These are phyloP conservation scores for Heliconius ismenius DNA, from an alignment of 2,888 invertebrate genomes.

Conservation along the genomic window DNA sequence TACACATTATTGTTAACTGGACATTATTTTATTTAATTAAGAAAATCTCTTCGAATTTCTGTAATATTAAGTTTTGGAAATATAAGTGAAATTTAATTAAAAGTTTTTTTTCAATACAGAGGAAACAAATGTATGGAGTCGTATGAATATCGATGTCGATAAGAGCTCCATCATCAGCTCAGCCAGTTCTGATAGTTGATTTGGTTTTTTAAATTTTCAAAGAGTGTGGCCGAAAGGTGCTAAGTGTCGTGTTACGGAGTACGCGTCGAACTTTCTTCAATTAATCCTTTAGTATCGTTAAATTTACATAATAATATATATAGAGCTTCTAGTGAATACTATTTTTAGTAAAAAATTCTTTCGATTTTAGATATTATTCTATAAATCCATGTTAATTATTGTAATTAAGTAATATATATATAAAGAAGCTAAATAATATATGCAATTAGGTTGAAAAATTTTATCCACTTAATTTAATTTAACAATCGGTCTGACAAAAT, in stretches of 20 bases:
- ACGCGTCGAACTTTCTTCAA: neutral
- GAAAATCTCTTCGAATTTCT: neutral
- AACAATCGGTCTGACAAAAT: constrained; percentile 10
- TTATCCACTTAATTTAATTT: constrained; percentile 1
- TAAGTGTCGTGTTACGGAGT: neutral
- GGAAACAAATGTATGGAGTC: constrained; percentile 13
- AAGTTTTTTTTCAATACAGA: neutral
- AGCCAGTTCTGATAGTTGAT: constrained; percentile 1
- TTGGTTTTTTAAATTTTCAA: constrained; percentile 17
- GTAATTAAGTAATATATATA: neutral
- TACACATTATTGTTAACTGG: neutral
- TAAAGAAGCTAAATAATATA: neutral
- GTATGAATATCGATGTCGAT: constrained; percentile 14
- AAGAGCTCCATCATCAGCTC: constrained; percentile 2
- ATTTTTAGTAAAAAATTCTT: neutral
- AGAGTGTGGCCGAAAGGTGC: constrained; percentile 16
- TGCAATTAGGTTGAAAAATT: neutral
- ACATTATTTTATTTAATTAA: constrained; percentile 7
- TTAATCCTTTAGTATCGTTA: neutral
- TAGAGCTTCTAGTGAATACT: neutral
- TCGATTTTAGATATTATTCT: neutral
- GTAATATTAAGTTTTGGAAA: neutral
- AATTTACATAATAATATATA: neutral
- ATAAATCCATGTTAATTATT: no score
- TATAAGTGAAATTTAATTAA: neutral